These are phyloP conservation scores for Cheilosia pagana DNA, from an alignment of 2,888 invertebrate species.

Conservation along the genomic window DNA sequence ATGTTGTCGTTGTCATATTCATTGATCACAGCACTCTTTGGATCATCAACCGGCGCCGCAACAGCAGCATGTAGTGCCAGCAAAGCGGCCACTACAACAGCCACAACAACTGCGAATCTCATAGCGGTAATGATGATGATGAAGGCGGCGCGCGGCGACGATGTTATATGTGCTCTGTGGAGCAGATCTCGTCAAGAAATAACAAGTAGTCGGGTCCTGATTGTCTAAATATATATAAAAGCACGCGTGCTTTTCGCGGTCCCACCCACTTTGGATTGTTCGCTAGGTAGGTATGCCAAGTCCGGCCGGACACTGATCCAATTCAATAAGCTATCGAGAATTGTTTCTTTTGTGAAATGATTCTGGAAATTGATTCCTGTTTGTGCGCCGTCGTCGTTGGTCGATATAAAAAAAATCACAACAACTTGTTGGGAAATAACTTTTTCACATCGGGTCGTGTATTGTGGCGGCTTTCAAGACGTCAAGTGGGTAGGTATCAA, in stretches of 20 bases:
- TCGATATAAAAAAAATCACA: slow-evolving; percentile 6
- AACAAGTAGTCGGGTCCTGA: slow-evolving; percentile 65
- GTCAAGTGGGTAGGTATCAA: slow-evolving; percentile 20
- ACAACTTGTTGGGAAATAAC: slow-evolving; percentile 18
- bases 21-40: slow-evolving; percentile 77
- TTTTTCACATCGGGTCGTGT: slow-evolving; percentile 13
- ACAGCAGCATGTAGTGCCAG: slow-evolving; percentile 64
- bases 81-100: slow-evolving; percentile 74
- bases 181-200: slow-evolving; percentile 70
- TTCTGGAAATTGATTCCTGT: slow-evolving; percentile 27
- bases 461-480: slow-evolving; percentile 42
- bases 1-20: slow-evolving; percentile 84
- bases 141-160: slow-evolving; percentile 13
- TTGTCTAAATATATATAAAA: slow-evolving; percentile 66
- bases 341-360: slow-evolving; percentile 40
- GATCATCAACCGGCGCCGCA: slow-evolving; percentile 76
- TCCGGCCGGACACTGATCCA: slow-evolving; percentile 39
- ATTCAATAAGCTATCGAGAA: slow-evolving; percentile 43
- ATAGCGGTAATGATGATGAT: slow-evolving; percentile 71
- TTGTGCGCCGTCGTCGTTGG: background rate
- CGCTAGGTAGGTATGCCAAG: slow-evolving; percentile 24
- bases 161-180: slow-evolving; percentile 55
- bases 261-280: slow-evolving; percentile 41
- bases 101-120: slow-evolving; percentile 81
- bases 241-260: slow-evolving; percentile 37